Base-by-base conservation (phyloP, 2,113 vertebrate species). In the Rhipidura dahli region DNA sequence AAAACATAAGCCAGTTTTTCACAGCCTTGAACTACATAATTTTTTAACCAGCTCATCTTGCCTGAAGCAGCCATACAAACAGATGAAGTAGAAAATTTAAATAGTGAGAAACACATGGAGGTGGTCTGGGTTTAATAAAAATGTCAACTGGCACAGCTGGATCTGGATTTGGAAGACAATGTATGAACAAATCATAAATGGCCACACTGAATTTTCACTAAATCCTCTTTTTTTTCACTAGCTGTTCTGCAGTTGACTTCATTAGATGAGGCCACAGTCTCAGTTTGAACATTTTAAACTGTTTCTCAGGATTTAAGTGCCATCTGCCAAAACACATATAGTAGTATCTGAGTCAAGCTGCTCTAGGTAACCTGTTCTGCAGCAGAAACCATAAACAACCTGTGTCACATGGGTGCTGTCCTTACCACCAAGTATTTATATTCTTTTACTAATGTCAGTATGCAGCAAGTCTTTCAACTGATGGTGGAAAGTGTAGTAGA, bases 121-220 rank as follows among this genome's bases (percentile, higher is more conserved):
- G 40, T n/a, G 45, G 61, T 16, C 40, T 83, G 66, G 18, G 4
- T 83, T 93, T 90, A 92, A 92, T 50, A 53, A 87, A 87, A 79
- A 53, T 26, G 10, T 90, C 57, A 94, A 1, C 27, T 71, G 53
- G n/a, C 57, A 71, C n/a, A 85, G 66, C 40, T 72, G 49, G 50
- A 73, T 80, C 51, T 75, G 39, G 70, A 83, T 44, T n/a, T n/a
- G n/a, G n/a, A n/a, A n/a, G 12, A 87, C 35, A 49, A 64, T 54
- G 15, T 11, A 73, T 7, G 7, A 91, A 81, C 21, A 68, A 83
- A 30, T 26, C 54, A 45, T n/a, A 93, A 86, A 33, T 10, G 11
- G 42, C 42, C 20, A 81, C 19, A 64, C 18, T 53, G 33, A 53
- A 73, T 73, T 50, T 81, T 59, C 64, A 77, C 40, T 64, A 70